These are phyloP conservation scores for Koerneria pararmatus DNA, from an alignment of 2,888 invertebrate genomes.

Conservation along the genomic window DNA sequence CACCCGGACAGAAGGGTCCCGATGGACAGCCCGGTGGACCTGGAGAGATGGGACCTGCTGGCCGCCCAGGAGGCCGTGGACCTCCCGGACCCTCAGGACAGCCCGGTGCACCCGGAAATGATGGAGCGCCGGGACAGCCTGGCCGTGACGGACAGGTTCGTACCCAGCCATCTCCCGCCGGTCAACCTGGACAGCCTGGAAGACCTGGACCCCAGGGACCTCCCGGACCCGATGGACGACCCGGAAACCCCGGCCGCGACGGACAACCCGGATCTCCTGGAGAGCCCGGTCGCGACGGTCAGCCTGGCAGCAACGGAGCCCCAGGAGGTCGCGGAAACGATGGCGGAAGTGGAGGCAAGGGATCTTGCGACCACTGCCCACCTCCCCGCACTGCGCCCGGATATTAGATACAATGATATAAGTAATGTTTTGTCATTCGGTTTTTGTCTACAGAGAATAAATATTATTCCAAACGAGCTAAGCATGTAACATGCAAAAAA, in stretches of 20 bases:
- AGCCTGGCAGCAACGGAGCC: conserved; percentile 26
- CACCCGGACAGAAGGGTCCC: conserved; percentile 37
- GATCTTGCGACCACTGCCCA: conserved; percentile 26
- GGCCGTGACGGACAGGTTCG: conserved; percentile 34
- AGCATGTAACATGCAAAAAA: too few species aligned
- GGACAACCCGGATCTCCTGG: conserved; percentile 30
- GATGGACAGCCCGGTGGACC: conserved; percentile 36
- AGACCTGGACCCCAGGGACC: conserved; percentile 40
- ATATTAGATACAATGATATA: too few species aligned
- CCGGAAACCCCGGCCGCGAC: conserved; percentile 25
- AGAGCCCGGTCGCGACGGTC: conserved; percentile 27
- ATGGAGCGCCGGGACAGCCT: conserved; percentile 35
- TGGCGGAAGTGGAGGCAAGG: conserved; percentile 32
- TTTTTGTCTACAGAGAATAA: too few species aligned
- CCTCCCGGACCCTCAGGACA: conserved; percentile 40
- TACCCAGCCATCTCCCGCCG: conserved; percentile 33
- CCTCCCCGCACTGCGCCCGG: conserved; percentile 25
- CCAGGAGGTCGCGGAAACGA: conserved; percentile 29
- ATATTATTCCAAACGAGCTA: too few species aligned
- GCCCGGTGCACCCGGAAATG: conserved; percentile 37
- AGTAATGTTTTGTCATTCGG: too few species aligned
- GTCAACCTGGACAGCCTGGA: conserved; percentile 35
- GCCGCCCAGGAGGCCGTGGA: conserved; percentile 34
- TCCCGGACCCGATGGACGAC: conserved; percentile 36
- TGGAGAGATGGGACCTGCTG: conserved; percentile 33